phyloP scores from a whole-genome alignment of 2,888 invertebrate genomes.

The Resseliella maxima region DNA sequence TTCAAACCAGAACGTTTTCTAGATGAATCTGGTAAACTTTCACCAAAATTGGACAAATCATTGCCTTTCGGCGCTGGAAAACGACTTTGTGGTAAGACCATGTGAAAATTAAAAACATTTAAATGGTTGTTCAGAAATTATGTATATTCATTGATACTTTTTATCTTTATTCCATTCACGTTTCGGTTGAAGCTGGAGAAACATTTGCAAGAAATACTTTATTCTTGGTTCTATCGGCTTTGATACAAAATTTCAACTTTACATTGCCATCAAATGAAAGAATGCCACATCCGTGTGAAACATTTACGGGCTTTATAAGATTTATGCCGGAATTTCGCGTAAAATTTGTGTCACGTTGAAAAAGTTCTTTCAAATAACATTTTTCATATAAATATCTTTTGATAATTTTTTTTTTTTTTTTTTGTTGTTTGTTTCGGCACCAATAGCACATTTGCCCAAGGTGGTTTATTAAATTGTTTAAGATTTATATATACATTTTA shows the following conservation, averaged over 20 bases:
- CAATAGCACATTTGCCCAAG: too few species aligned
- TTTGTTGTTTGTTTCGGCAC: too few species aligned
- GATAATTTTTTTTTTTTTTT: too few species aligned
- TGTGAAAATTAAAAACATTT: too few species aligned
- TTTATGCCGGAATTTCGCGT: slow-evolving; percentile 73
- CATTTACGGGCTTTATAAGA: slow-evolving; percentile 69
- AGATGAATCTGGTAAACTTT: slow-evolving; percentile 69
- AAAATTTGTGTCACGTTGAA: slow-evolving; percentile 67
- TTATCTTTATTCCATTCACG: too few species aligned
- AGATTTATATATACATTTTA: too few species aligned
- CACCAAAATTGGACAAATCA: slow-evolving; percentile 71
- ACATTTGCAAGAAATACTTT: slow-evolving; percentile 76
- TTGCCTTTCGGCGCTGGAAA: slow-evolving; percentile 77
- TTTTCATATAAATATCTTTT: too few species aligned
- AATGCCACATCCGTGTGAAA: slow-evolving; percentile 67
- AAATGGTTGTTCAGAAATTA: too few species aligned
- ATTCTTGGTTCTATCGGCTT: slow-evolving; percentile 72
- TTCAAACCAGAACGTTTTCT: slow-evolving; percentile 78
- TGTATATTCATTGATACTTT: too few species aligned
- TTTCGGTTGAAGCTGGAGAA: too few species aligned
- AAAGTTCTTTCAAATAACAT: neutral
- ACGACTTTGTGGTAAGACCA: slow-evolving; percentile 71
- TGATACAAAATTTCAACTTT: slow-evolving; percentile 75
- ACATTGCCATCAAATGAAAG: slow-evolving; percentile 69
- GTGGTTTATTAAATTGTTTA: too few species aligned